phyloP scores from a whole-genome alignment of 2,888 invertebrate species.

The Mactromeris polynyma region DNA sequence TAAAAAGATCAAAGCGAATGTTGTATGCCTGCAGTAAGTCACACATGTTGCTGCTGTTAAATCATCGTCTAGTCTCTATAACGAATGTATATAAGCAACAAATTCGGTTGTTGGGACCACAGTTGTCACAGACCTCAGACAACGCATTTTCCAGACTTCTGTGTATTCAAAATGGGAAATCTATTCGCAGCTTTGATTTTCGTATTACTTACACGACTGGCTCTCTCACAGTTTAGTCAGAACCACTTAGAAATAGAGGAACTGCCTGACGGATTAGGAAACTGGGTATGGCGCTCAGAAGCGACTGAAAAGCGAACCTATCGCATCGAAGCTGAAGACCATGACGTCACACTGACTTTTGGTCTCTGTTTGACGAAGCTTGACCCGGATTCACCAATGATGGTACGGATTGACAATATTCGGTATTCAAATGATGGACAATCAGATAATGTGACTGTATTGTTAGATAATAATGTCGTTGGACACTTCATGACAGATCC shows the following conservation, averaged over 20 bases:
- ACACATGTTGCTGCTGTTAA: not conserved
- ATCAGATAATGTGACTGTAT: not conserved
- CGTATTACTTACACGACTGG: not conserved
- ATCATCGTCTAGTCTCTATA: not conserved
- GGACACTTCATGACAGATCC: not conserved
- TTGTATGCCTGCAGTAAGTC: not conserved
- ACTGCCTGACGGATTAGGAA: not conserved
- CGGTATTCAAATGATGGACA: slow-evolving; percentile 44
- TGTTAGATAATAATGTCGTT: not conserved
- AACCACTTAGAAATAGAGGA: slow-evolving; percentile 26
- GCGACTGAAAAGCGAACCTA: slow-evolving; percentile 43
- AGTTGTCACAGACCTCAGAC: not conserved
- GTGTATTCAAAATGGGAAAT: not conserved
- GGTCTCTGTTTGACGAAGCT: slow-evolving; percentile 12
- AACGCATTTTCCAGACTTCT: not conserved
- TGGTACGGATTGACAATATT: slow-evolving; percentile 10
- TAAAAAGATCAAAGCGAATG: not conserved
- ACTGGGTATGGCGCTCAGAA: slow-evolving; percentile 52
- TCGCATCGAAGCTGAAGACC: slow-evolving; percentile 15
- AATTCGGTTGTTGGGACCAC: not conserved
- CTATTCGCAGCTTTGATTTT: not conserved
- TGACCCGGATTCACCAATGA: not conserved
- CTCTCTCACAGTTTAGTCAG: not conserved
- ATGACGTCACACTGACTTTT: not conserved
- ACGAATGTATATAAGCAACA: not conserved